Evolutionary conservation across 2,888 invertebrate species (phyloP).

Genomic region (Ochropleura plecta): DNA sequence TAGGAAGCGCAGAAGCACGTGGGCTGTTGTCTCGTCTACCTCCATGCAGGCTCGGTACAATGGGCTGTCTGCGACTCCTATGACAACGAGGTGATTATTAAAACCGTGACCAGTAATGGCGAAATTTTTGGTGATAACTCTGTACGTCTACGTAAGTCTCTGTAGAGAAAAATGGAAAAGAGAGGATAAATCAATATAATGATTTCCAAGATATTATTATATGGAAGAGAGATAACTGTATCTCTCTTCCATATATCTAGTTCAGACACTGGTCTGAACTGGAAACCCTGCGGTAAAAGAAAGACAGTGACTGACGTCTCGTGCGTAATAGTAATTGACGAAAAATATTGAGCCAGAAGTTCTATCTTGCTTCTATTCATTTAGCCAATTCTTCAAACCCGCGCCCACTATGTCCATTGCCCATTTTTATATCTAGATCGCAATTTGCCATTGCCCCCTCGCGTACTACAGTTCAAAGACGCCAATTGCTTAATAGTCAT

Average conservation of each 20-base stretch:
- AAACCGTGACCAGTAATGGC: no score
- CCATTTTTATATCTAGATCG: conserved; percentile 6
- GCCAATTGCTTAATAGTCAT: conserved; percentile 27
- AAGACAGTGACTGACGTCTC: background rate
- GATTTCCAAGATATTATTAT: background rate
- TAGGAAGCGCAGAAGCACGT: no score
- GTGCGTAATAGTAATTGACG: background rate
- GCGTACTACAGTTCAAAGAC: conserved; percentile 19
- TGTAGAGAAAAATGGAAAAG: background rate
- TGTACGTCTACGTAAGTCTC: background rate
- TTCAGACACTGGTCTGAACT: no score
- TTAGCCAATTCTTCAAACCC: background rate
- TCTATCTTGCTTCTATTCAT: background rate
- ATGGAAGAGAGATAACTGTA: background rate
- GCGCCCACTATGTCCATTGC: background rate
- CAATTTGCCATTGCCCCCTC: conserved; percentile 29
- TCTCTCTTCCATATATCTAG: no score
- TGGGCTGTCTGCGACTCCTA: no score
- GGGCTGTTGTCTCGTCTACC: no score
- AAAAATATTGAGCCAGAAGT: background rate
- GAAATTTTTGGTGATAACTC: background rate
- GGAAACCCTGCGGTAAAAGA: background rate
- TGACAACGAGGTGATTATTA: no score
- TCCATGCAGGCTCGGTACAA: no score
- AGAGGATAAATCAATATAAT: background rate